Evolutionary conservation across 2,888 invertebrate genomes (phyloP), one percentile per base, ranked within the genome.

Genomic region (Ornithoptera priamus): DNA sequence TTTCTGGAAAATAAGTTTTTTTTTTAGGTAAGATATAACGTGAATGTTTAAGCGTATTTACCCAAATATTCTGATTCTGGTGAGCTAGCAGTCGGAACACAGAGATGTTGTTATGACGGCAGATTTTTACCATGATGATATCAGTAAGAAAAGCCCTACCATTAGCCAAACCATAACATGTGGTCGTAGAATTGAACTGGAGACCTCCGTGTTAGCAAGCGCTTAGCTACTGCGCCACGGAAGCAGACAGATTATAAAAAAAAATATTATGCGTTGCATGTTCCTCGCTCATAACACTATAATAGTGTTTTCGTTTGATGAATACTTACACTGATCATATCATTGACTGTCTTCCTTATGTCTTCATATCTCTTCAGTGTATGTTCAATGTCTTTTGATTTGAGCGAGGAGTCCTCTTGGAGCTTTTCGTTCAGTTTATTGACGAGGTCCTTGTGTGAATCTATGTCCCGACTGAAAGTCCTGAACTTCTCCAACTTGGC

Each of bases 401-500:
- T 94, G 63, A 96, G 87, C 17, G 94, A 94, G 0, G 91, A 86
- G 77, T 97, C 96, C 78, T 96, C 96, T 53, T 92, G 90, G 10
- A 98, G 88, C 77, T 96, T 96, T 50, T 93, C 92, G 77, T 96
- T 96, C 10, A 98, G 90, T 80, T 95, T 95, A 74, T 96, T 96
- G 0, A 97, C 94, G 46, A 96, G 93, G 72, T 97, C 97, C 68
- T 93, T 95, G 76, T 98, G 97, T 0, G 95, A 95, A 70, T 94
- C 94, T 61, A 97, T 95, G 79, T 99, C 98, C 74, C 97, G 94
- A 76, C 96, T 95, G 65, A 97, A 94, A 0, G 95, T 95, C 80
- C 95, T 96, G 85, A 96, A 96, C 85, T 98, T 98, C 83, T 99
- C 98, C 24, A 98, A 84, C 60, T 96, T 95, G 0, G 97, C 96